Evolutionary conservation across 2,113 vertebrate genomes (phyloP), one percentile per base, ranked within the genome.

Genomic region (Poecile atricapillus): DNA sequence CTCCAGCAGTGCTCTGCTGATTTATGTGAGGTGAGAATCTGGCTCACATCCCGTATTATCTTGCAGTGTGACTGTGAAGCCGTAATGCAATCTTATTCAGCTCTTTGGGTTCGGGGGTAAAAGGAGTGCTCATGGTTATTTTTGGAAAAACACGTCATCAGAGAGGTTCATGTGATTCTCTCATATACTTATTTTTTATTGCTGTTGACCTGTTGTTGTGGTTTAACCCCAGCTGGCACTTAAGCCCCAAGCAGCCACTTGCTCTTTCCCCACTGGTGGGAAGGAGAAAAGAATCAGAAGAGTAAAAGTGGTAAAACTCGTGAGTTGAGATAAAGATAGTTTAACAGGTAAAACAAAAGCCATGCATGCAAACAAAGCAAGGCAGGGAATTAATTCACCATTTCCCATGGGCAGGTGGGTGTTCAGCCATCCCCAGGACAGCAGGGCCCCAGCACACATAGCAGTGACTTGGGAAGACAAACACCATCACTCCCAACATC

Each of bases 1-100:
- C 83, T 96, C 92, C 83, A 81, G 88, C 4, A 20, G 79, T 4
- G 15, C 91, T 81, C n/a, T 60, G 52, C 87, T 92, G 92, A 92
- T 92, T 89, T 93, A 90, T 2, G 13, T 55, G 88, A 90, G 88
- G 82, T 92, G 92, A 92, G 90, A 92, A 75, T 90, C 93, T 94
- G 95, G 94, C 95, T 96, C 8, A 1, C 86, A 30, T 88, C 88
- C 93, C 7, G 0, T 64, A 71, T 93, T 95, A 92, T 90, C 94
- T 86, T 68, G 73, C 93, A 92, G 10, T 52, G 83, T 94, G 93
- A 68, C 93, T 68, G 41, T 83, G 83, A 64, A 60, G 79, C 88
- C 24, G 64, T 93, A 92, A 92, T 6, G 3, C 92, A 92, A 83
- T 92, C 94, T 82, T 86, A 92, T 60, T 88, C 79, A 67, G 94